phyloP scores from a whole-genome alignment of 2,888 invertebrate genomes.

The Orgyia antiqua region DNA sequence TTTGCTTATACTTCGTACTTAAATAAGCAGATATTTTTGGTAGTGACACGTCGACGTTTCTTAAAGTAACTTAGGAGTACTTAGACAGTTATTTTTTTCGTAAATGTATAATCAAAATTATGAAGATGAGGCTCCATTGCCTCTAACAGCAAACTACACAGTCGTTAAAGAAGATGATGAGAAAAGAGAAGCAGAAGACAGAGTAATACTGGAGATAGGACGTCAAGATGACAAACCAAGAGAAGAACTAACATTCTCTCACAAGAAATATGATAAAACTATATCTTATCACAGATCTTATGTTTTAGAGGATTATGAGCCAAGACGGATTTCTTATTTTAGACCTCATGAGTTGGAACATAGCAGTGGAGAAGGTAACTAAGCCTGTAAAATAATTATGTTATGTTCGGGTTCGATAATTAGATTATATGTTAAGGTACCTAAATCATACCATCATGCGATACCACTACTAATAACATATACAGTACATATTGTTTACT shows the following conservation, averaged over 20 bases:
- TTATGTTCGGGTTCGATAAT: background rate
- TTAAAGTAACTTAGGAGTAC: too few species aligned
- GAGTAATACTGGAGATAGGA: slow-evolving; percentile 72
- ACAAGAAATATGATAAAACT: slow-evolving; percentile 73
- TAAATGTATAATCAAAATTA: slow-evolving; percentile 58
- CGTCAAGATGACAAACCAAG: slow-evolving; percentile 63
- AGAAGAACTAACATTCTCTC: slow-evolving; percentile 68
- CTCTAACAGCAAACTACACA: slow-evolving; percentile 60
- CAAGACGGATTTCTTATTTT: slow-evolving; percentile 50
- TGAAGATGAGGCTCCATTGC: slow-evolving; percentile 58
- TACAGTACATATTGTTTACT: too few species aligned
- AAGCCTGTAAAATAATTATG: background rate
- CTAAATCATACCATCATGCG: too few species aligned
- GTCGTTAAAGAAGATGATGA: slow-evolving; percentile 60
- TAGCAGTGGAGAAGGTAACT: slow-evolving; percentile 47
- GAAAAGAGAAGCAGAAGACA: slow-evolving; percentile 55
- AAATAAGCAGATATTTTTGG: too few species aligned
- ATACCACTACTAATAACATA: too few species aligned
- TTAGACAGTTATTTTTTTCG: too few species aligned
- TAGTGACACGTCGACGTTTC: too few species aligned
- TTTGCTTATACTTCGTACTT: too few species aligned
- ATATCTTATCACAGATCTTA: slow-evolving; percentile 69
- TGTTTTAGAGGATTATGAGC: slow-evolving; percentile 66
- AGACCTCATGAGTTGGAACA: slow-evolving; percentile 59
- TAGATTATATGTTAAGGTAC: too few species aligned